Percentiles rank a stretch among this genome's conserved stretches.
These are phyloP conservation scores for Clarias macrocephalus DNA, from an alignment of 2,113 vertebrate genomes.

Conservation along the genomic window DNA sequence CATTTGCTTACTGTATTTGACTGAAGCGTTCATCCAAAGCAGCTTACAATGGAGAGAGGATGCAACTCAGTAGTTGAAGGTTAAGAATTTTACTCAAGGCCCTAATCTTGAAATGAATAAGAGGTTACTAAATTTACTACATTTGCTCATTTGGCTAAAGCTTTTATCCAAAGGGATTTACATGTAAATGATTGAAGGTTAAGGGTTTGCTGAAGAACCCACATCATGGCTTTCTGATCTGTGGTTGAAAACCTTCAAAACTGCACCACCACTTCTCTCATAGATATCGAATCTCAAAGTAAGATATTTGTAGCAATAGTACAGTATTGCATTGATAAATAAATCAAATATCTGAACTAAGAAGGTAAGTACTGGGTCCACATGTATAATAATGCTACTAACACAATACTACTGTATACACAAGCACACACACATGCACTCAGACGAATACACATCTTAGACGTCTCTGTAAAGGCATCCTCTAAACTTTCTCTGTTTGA, in stretches of 20 bases:
- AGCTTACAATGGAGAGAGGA: background rate
- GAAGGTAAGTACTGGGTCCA: background rate
- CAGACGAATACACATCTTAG: too few relatives aligned
- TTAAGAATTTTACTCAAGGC: background rate
- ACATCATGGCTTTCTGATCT: background rate
- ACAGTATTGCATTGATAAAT: background rate
- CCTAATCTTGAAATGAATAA: background rate
- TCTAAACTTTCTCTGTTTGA: too few relatives aligned
- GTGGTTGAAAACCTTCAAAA: background rate
- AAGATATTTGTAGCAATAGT: background rate
- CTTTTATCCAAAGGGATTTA: background rate
- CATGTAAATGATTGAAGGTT: background rate
- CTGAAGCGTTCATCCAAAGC: background rate
- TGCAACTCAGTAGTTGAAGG: background rate
- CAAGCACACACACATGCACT: too few relatives aligned
- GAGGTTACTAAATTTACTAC: background rate
- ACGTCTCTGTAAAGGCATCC: too few relatives aligned
- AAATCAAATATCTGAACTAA: background rate
- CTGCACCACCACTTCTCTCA: background rate
- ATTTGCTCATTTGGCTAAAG: constrained; percentile 18
- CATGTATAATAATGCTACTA: background rate
- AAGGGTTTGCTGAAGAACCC: background rate
- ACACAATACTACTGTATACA: too few relatives aligned
- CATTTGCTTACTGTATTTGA: background rate
- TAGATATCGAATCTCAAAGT: background rate